Conservation (phyloP, 2,113 vertebrate species). For the Hiodon alosoides region DNA sequence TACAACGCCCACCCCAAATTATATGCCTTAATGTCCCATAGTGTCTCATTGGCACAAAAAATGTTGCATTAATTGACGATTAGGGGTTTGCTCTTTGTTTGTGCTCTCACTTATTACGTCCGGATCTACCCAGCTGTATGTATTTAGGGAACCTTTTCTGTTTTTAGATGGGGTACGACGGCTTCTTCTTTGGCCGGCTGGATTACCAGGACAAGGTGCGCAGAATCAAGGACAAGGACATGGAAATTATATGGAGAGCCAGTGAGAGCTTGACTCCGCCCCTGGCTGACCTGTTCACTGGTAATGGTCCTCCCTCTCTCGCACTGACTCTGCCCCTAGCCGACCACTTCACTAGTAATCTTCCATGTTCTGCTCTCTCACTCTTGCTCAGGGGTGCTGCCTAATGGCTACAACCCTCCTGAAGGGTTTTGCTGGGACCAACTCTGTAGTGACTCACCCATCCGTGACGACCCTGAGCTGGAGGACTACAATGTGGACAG, state of each 20-base stretch:
- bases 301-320: constrained; percentile 43
- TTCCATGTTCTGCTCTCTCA: background rate
- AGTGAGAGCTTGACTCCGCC: constrained; percentile 68
- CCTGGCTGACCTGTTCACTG: constrained; percentile 75
- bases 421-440: constrained; percentile 80
- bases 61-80: no score
- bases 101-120: no score
- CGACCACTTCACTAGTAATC: background rate
- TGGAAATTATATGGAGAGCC: constrained; percentile 84
- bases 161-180: constrained; percentile 83
- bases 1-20: background rate
- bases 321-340: background rate
- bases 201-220: constrained; percentile 77
- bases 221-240: constrained; percentile 48
- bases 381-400: constrained; percentile 71
- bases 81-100: no score
- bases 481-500: constrained; percentile 76
- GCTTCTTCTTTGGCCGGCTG: constrained; percentile 81
- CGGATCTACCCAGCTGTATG: background rate
- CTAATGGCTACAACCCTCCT: constrained; percentile 79
- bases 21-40: no score
- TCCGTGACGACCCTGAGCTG: constrained; percentile 72
- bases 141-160: background rate
- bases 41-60: no score
- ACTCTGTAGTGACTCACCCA: constrained; percentile 67